These are phyloP conservation scores for Thyatira batis DNA, from an alignment of 2,888 invertebrate genomes.

Conservation along the genomic window DNA sequence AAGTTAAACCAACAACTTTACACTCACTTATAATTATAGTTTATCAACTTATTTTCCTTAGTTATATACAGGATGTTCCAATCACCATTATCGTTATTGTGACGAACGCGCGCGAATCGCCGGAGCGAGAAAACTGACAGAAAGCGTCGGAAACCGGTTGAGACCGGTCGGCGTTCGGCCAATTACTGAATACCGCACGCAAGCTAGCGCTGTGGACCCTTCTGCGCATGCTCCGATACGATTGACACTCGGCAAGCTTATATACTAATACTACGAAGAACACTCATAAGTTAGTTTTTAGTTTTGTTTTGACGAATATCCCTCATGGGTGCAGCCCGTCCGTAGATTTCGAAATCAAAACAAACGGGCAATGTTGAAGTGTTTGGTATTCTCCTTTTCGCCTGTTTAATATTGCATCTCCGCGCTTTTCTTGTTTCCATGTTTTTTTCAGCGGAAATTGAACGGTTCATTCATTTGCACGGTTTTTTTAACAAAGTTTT, in stretches of 20 bases:
- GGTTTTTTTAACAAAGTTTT: too few species aligned
- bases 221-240: constrained; percentile 66
- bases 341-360: constrained; percentile 43
- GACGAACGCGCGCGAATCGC: constrained; percentile 23
- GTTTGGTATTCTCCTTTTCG: background rate
- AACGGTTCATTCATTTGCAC: background rate
- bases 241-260: constrained; percentile 68
- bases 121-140: constrained; percentile 27
- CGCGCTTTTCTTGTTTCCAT: background rate
- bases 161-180: constrained; percentile 60
- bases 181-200: constrained; percentile 70
- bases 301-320: constrained; percentile 67
- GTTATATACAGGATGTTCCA: constrained; percentile 20
- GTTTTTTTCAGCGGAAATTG: background rate
- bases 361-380: constrained; percentile 26
- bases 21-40: constrained; percentile 19
- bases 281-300: constrained; percentile 76
- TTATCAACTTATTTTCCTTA: constrained; percentile 22
- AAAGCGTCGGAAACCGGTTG: constrained; percentile 36
- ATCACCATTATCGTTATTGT: constrained; percentile 15
- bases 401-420: background rate
- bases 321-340: constrained; percentile 36
- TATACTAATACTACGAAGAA: constrained; percentile 50
- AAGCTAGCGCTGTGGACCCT: constrained; percentile 49
- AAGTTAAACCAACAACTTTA: constrained; percentile 11